Evolutionary conservation across 2,113 vertebrate species (phyloP).

Genomic region (Heterochromis multidens): DNA sequence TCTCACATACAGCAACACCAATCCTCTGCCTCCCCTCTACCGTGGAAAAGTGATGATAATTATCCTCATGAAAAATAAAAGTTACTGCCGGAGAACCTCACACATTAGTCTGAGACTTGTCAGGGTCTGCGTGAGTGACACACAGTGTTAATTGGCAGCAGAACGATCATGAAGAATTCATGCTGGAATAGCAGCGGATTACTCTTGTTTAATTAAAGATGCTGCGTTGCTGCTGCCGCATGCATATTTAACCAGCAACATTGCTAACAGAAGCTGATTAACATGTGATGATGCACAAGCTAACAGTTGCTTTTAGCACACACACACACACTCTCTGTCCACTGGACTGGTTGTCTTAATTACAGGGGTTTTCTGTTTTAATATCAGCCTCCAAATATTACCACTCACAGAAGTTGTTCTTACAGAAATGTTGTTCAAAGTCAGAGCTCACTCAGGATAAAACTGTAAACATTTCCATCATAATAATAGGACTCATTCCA

Average conservation of each 20-base stretch:
- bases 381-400: conserved; percentile 12
- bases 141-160: conserved; percentile 57
- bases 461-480: neutral
- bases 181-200: conserved; percentile 65
- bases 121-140: neutral
- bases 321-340: conserved; percentile 8
- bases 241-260: conserved; percentile 69
- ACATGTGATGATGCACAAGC: neutral
- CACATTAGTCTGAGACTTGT: neutral
- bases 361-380: neutral
- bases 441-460: neutral
- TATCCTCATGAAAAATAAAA: neutral
- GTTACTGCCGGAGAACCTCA: neutral
- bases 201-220: conserved; percentile 72
- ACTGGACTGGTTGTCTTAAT: neutral
- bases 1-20: neutral
- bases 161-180: conserved; percentile 69
- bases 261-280: conserved; percentile 57
- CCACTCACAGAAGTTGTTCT: neutral
- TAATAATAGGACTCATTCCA: neutral
- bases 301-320: conserved; percentile 26
- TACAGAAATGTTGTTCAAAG: neutral
- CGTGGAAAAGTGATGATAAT: neutral
- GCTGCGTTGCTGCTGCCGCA: conserved; percentile 47
- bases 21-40: neutral